Base-by-base conservation (phyloP, 2,888 invertebrate species). In the Carcina quercana region DNA sequence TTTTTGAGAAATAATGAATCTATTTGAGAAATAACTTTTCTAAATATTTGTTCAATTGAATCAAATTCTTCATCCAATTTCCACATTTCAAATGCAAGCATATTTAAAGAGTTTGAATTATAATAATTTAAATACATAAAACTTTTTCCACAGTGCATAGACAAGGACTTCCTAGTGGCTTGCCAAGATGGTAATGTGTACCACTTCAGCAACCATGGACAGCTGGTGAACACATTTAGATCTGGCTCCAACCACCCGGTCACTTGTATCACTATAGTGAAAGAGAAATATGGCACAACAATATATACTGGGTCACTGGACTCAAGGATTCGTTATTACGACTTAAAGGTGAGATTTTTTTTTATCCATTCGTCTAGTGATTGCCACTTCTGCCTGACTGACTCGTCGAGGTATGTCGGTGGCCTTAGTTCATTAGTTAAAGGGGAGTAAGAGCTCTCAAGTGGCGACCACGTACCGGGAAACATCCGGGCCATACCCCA, bases 221-320 rank as follows among this genome's bases (percentile, higher is more conserved):
- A 80, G 34, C 68, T 87, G 24, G 47, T 86, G 26, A 76, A 82
- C 39, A 85, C 86, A n/a, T 68, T 88, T 31, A 68, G 85, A 29
- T n/a, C n/a, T n/a, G 87, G 89, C 3, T 87, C 88, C 25, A 80
- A 85, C 38, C 64, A 85, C 5, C 86, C 89, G 0, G 86, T 91
- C 5, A 89, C 89, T 0, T 88, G 89, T 41, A 64, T 90, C 8
- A 83, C 85, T 13, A 79, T 88, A 15, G 74, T 80, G 14, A 79
- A 79, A 38, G 74, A 80, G 42, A 71, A 68, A 22, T 72, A 69
- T 38, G 79, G 74, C 25, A 85, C 85, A 22, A 78, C 85, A 10
- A 69, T 89, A 1, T 89, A 87, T 39, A 86, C 88, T 1, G 90
- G 90, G 2, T 88, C 88, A 1, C 62, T 88, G 30, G 90, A 89